Conservation (phyloP, 53 echinoderm and acorn worm species). For the Arbacia lixula region DNA sequence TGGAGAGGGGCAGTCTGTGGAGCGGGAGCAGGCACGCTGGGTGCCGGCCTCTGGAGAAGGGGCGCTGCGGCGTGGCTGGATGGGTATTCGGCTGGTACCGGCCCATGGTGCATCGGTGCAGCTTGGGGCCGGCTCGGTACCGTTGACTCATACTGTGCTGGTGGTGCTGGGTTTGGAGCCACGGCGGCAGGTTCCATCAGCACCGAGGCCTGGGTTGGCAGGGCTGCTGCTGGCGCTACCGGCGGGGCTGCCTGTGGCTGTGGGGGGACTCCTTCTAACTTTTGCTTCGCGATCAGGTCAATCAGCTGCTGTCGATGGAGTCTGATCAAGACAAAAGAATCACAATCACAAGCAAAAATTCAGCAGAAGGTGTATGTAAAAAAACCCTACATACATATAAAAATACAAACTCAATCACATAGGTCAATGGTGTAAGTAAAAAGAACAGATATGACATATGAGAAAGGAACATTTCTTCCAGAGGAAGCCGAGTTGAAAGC, state of each 20-base stretch:
- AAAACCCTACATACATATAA: too few relatives aligned
- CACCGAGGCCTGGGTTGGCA: slow-evolving; percentile 12
- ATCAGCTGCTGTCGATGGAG: slow-evolving; percentile 35
- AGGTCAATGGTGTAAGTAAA: too few relatives aligned
- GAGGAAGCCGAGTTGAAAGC: too few relatives aligned
- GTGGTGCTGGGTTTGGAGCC: neutral
- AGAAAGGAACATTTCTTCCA: too few relatives aligned
- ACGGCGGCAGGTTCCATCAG: neutral
- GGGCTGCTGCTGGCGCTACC: neutral
- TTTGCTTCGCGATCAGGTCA: slow-evolving; percentile 30
- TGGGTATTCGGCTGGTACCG: neutral
- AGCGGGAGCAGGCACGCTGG: neutral
- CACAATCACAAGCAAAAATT: too few relatives aligned
- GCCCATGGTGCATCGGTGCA: slow-evolving; percentile 25
- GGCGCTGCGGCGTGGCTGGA: neutral
- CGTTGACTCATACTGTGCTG: neutral
- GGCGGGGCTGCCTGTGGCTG: neutral
- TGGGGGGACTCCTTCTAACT: neutral
- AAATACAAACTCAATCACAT: too few relatives aligned
- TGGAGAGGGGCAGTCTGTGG: too few relatives aligned
- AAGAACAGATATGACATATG: too few relatives aligned
- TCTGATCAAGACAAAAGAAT: slow-evolving; percentile 4
- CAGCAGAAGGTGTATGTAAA: too few relatives aligned
- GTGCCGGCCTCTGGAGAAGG: neutral
- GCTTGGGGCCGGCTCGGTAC: slow-evolving; percentile 11